These are phyloP conservation scores for Chrysopa pallens DNA, from an alignment of 1,140 invertebrate species.

Conservation along the genomic window DNA sequence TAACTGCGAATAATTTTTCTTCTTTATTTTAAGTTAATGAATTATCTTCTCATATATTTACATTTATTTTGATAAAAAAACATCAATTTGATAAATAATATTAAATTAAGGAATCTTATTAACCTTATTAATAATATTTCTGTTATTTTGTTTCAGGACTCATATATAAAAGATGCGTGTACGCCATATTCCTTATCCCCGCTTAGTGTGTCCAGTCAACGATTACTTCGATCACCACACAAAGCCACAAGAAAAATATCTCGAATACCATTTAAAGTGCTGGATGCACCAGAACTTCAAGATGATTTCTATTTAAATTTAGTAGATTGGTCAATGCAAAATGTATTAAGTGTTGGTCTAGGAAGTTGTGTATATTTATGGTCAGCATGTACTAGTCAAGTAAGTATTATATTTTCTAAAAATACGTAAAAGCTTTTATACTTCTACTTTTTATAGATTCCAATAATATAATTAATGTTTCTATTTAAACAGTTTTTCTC, in stretches of 20 bases:
- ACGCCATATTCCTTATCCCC: conserved; percentile 84
- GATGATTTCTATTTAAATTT: conserved; percentile 99
- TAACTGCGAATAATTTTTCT: no score
- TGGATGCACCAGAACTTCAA: conserved; percentile 96
- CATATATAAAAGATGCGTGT: conserved; percentile 38
- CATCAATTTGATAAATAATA: no score
- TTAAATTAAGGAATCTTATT: no score
- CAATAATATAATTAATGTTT: no score
- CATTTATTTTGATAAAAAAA: no score
- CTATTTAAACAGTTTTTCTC: no score
- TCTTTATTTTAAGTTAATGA: no score
- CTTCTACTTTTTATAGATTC: no score
- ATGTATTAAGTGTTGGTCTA: conserved; percentile 95
- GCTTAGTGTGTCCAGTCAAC: conserved; percentile 85
- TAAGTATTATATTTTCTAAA: conserved; percentile 17
- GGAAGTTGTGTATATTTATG: conserved; percentile 97
- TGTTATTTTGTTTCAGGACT: conserved; percentile 29
- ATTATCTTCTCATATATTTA: no score
- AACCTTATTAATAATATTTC: neutral
- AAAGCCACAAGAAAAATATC: conserved; percentile 94
- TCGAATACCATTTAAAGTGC: conserved; percentile 90
- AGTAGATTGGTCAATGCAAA: conserved; percentile 98
- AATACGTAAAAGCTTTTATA: no score
- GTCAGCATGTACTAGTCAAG: conserved; percentile 97
- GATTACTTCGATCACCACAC: conserved; percentile 77